These are phyloP conservation scores for Caenorhabditis inopinata DNA, from an alignment of 1,140 invertebrate species.

Conservation along the genomic window DNA sequence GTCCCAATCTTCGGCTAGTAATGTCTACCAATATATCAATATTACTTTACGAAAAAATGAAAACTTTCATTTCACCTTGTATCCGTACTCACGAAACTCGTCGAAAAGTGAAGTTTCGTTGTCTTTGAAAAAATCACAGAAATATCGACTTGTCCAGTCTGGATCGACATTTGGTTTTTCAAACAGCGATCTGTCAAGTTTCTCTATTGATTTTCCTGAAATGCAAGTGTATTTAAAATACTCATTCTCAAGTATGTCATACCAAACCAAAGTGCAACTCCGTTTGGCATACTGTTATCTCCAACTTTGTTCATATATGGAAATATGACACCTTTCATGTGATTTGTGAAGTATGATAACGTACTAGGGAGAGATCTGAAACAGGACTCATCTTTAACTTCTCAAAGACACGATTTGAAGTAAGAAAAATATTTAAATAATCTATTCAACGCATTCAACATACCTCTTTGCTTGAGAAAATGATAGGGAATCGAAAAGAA, in stretches of 20 bases:
- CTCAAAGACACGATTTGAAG: no score
- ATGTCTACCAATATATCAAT: slow-evolving; percentile 30
- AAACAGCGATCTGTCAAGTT: slow-evolving; percentile 18
- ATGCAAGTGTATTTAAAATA: neutral
- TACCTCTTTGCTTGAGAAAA: neutral
- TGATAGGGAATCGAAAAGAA: neutral
- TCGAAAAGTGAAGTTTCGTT: slow-evolving; percentile 1
- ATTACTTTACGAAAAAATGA: no score
- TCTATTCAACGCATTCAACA: no score
- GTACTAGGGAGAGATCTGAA: slow-evolving; percentile 43
- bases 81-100: neutral
- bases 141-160: neutral
- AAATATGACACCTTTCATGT: slow-evolving; percentile 38
- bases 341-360: slow-evolving; percentile 20
- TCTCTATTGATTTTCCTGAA: slow-evolving; percentile 37
- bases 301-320: slow-evolving; percentile 48
- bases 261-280: slow-evolving; percentile 42
- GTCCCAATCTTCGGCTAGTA: slow-evolving; percentile 46
- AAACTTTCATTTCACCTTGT: neutral
- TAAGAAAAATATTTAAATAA: no score
- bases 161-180: neutral
- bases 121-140: slow-evolving; percentile 23
- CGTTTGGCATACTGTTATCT: slow-evolving; percentile 45
- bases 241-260: no score
- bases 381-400: no score